Evolutionary conservation across 2,113 vertebrate species (phyloP).

Genomic region (Pholis gunnellus): DNA sequence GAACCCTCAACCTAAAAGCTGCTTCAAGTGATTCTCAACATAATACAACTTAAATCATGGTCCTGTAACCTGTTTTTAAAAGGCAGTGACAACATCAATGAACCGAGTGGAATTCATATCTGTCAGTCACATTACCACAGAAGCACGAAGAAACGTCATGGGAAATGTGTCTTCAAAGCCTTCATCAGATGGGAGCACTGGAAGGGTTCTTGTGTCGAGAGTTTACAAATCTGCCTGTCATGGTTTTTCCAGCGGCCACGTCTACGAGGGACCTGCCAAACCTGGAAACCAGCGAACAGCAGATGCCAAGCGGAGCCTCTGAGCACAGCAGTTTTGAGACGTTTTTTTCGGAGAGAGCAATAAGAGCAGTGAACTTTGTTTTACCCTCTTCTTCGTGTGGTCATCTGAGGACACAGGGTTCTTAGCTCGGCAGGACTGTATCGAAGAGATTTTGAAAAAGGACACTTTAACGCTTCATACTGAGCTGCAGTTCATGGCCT

Average conservation of each 20-base stretch:
- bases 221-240: constrained; percentile 69
- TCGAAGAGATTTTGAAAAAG: constrained; percentile 12
- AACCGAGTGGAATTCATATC: constrained; percentile 32
- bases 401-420: constrained; percentile 51
- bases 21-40: not conserved
- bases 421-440: not conserved
- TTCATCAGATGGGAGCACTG: constrained; percentile 45
- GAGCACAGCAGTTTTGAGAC: constrained; percentile 34
- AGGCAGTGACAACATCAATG: constrained; percentile 33
- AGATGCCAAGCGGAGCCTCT: constrained; percentile 58
- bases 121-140: constrained; percentile 34
- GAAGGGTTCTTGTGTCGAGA: constrained; percentile 42
- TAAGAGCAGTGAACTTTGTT: constrained; percentile 48
- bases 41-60: not conserved
- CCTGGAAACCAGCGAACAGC: constrained; percentile 59
- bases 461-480: not conserved
- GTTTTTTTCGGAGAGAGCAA: not conserved
- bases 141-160: constrained; percentile 41
- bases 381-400: constrained; percentile 47
- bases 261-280: constrained; percentile 71
- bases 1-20: too few species aligned
- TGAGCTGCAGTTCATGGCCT: not conserved
- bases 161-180: constrained; percentile 44
- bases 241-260: constrained; percentile 72
- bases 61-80: too few species aligned